Conservation (phyloP, 1,140 invertebrate genomes). For the Adoxophyes honmai region DNA sequence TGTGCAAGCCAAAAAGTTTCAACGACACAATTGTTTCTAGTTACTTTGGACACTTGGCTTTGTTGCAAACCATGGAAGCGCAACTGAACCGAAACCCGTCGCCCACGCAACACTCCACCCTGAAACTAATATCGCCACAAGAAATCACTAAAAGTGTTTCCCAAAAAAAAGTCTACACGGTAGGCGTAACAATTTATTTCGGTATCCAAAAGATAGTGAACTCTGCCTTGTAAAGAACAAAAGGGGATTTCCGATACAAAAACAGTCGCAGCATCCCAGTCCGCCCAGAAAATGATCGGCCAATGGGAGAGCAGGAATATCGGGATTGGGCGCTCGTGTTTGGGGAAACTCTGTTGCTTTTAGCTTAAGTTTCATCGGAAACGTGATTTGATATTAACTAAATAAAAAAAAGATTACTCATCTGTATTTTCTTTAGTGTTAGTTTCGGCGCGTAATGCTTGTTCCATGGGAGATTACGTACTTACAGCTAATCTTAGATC, state of each 20-base stretch:
- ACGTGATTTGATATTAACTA: slow-evolving; percentile 1
- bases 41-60: slow-evolving; percentile 1
- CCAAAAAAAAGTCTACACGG: slow-evolving; percentile 34
- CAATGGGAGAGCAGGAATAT: slow-evolving; percentile 35
- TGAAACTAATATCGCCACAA: slow-evolving; percentile 54
- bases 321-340: slow-evolving; percentile 59
- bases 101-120: slow-evolving; percentile 54
- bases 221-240: slow-evolving; percentile 40
- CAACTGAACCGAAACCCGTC: slow-evolving; percentile 30
- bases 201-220: slow-evolving; percentile 37
- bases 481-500: no score
- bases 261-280: slow-evolving; percentile 43
- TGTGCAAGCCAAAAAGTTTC: no score
- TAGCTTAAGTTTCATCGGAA: slow-evolving; percentile 44
- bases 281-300: slow-evolving; percentile 40
- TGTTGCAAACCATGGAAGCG: neutral
- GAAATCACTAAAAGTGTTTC: slow-evolving; percentile 32
- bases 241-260: slow-evolving; percentile 25
- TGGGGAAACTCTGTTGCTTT: slow-evolving; percentile 47
- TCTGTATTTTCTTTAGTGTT: slow-evolving; percentile 4
- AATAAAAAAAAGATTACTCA: slow-evolving; percentile 13
- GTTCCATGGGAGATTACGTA: no score
- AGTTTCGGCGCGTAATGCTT: no score
- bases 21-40: neutral
- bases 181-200: slow-evolving; percentile 50